These are phyloP conservation scores for Alouatta palliata DNA, from an alignment of 2,113 vertebrate genomes.

Conservation along the genomic window DNA sequence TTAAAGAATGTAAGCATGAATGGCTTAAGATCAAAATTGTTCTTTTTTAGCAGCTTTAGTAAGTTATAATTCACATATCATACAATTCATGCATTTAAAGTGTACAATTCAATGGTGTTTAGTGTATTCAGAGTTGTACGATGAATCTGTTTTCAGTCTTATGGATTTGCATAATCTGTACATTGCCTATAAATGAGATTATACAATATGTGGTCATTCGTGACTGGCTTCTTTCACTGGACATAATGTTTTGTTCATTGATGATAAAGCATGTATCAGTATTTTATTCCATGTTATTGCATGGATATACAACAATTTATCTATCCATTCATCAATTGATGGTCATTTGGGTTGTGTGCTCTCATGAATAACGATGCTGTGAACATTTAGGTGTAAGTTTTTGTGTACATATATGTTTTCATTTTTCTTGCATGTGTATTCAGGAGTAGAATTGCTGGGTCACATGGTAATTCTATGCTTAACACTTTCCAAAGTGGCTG, in stretches of 20 bases:
- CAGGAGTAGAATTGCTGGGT: not conserved
- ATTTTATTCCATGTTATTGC: not conserved
- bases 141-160: not conserved
- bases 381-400: not conserved
- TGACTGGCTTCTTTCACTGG: not conserved
- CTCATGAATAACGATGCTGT: not conserved
- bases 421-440: not conserved
- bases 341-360: not conserved
- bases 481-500: slow-evolving; percentile 10
- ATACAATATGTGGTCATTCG: not conserved
- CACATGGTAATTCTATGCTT: slow-evolving; percentile 5
- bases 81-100: not conserved
- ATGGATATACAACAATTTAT: not conserved
- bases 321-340: not conserved
- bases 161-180: not conserved
- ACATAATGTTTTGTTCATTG: not conserved
- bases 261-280: not conserved
- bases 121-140: not conserved
- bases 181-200: not conserved
- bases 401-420: not conserved
- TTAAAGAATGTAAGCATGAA: not conserved
- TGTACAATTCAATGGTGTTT: not conserved
- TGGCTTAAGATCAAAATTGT: not conserved
- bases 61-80: not conserved
- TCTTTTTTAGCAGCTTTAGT: not conserved